Conservation (phyloP, 2,797 vertebrate genomes). For the Acanthiza pusilla region DNA sequence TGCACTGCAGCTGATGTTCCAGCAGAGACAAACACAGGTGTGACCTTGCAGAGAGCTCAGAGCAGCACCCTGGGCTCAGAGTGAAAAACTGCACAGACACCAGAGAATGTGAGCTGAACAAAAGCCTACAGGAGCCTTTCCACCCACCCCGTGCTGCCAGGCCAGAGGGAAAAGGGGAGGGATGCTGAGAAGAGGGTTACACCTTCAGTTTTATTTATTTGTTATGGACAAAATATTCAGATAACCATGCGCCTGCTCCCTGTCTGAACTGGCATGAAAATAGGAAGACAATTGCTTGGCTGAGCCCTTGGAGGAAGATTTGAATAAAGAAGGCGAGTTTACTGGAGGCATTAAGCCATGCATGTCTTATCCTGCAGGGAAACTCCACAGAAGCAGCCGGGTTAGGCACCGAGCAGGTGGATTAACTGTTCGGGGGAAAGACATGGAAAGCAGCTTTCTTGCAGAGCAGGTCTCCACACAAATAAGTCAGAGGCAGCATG, state of each 20-base stretch:
- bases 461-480: slow-evolving; percentile 19
- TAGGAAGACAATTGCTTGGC: neutral
- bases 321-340: slow-evolving; percentile 1
- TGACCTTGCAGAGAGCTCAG: neutral
- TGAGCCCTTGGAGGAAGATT: neutral
- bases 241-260: neutral
- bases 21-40: neutral
- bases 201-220: neutral
- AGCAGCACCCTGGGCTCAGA: neutral
- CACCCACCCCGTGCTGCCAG: neutral
- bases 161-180: neutral
- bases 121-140: neutral
- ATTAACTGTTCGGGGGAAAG: slow-evolving; percentile 45
- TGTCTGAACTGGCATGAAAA: slow-evolving; percentile 12
- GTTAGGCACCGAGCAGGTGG: slow-evolving; percentile 18
- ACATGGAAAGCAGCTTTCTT: slow-evolving; percentile 32
- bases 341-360: neutral
- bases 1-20: neutral
- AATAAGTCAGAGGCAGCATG: neutral
- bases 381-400: neutral
- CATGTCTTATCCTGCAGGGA: neutral
- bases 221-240: neutral
- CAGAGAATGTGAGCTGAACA: fast-evolving
- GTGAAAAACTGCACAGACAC: neutral
- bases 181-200: neutral